These are phyloP conservation scores for Villa cingulata DNA, from an alignment of 2,888 invertebrate genomes.

Conservation along the genomic window DNA sequence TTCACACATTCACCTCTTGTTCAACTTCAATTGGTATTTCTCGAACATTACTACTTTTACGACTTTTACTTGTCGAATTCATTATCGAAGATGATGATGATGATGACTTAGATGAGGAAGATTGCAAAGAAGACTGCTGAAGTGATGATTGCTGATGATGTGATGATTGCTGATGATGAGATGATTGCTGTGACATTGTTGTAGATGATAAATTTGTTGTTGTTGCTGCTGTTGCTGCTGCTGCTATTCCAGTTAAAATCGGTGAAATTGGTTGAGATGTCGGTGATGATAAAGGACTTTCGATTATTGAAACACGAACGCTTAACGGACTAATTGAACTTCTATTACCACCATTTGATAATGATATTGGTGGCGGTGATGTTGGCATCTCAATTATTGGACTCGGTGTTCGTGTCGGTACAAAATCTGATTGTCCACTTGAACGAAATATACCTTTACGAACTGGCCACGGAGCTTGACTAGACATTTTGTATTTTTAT, in stretches of 20 bases:
- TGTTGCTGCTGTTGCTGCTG: constrained; percentile 13
- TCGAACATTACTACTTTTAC: constrained; percentile 22
- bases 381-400: constrained; percentile 37
- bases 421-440: constrained; percentile 35
- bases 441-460: constrained; percentile 45
- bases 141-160: constrained; percentile 7
- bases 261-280: constrained; percentile 21
- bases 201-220: background rate
- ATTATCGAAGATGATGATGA: constrained; percentile 7
- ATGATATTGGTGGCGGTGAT: constrained; percentile 26
- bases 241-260: constrained; percentile 13
- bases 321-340: constrained; percentile 17
- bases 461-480: constrained; percentile 62
- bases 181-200: constrained; percentile 2
- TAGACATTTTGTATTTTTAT: constrained; percentile 28
- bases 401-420: constrained; percentile 32
- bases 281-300: constrained; percentile 22
- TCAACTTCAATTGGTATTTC: constrained; percentile 36
- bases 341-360: constrained; percentile 7
- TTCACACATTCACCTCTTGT: constrained; percentile 23
- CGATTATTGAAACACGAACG: constrained; percentile 20
- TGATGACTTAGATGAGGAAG: constrained; percentile 1
- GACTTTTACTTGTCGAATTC: constrained; percentile 16
- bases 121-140: constrained; percentile 6
- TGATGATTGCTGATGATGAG: constrained; percentile 6